Evolutionary conservation across 37 sponge, comb jelly and placozoan genomes (phyloP), one percentile per base, ranked within the genome.

Genomic region (Cliona cf. orientalis): DNA sequence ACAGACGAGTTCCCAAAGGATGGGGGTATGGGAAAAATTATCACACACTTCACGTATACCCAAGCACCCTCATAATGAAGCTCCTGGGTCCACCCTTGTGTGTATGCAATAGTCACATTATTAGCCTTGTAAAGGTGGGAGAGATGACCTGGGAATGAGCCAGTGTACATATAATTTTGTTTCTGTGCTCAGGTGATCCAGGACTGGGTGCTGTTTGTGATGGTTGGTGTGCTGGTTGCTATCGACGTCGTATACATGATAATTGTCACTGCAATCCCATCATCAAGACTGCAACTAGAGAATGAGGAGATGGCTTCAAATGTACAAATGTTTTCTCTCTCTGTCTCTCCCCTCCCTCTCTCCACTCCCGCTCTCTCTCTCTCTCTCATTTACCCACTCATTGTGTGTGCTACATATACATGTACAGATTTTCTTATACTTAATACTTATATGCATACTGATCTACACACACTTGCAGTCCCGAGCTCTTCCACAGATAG

Each of bases 181-280:
- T n/a, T n/a, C n/a, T n/a, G n/a, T n/a, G n/a, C 5, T 4, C 26
- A 90, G 91, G 39, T 74, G 1, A 62, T 90, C 36, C 75, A 80
- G 71, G 86, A 90, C 64, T 69, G 77, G 58, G 58, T 81, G 25
- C 33, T 90, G 38, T 76, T 90, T 57, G 36, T 64, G 56, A 35
- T 85, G 59, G 69, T 90, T 28, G 86, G 86, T 19, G 62, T 74
- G 11, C 58, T 85, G 41, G 38, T 90, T 5, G 19, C 41, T 2
- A 39, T 75, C 21, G 91, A 90, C 34, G 40, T 80, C 7, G 31
- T 79, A 36, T 84, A 76, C 55, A 60, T 90, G n/a, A 67, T 71
- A 1, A 6, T 71, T 31, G 76, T 85, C 41, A 90, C 91, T 25
- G 81, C 65, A 3, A 42, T 90, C 9, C 78, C 91, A 32, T 23